Evolutionary conservation across 2,797 vertebrate species (phyloP), one percentile per base, ranked within the genome.

Genomic region (Gallinago solitaria): DNA sequence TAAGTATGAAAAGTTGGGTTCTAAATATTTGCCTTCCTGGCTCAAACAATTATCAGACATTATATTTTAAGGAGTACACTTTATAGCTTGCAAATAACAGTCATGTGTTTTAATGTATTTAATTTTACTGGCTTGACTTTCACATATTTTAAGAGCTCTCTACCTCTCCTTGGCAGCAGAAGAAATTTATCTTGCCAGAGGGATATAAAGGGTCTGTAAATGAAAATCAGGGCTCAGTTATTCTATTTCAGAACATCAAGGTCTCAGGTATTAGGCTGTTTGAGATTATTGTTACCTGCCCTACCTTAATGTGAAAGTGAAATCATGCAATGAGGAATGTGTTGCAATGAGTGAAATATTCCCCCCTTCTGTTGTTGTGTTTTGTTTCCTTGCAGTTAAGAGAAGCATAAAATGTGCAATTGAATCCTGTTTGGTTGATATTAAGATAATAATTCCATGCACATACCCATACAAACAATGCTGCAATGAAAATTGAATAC

Each of bases 371-470:
- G 28, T 74, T 70, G 77, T 75, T 93, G 77, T 78, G 90, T 78
- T 96, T 94, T 96, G 90, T 97, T 96, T 96, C 83, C 92, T 96
- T 83, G 87, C 94, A 96, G 96, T 96, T 96, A 97, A 95, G 51
- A 93, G 96, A 96, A 76, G 79, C 71, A 85, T 96, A 97, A 96
- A 97, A 97, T 93, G 88, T 95, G 95, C 76, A 87, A 96, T 85
- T 96, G 97, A 96, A 97, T 97, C 90, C 77, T 21, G 53, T 96
- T 97, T 92, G 91, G 94, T 95, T 96, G 96, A 97, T 97, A 96
- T 89, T 96, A 96, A 97, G 94, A 95, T 91, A 91, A 97, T 98
- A 97, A 98, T 98, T 98, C 97, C 97, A 94, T 24, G 54, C 90
- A 95, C 91, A 94, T 96, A 96, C 65, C 87, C 95, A 81, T 95